Percentiles rank a stretch among this genome's conserved stretches.
Conservation (phyloP, 2,888 invertebrate species). For the Polydrusus tereticollis region DNA sequence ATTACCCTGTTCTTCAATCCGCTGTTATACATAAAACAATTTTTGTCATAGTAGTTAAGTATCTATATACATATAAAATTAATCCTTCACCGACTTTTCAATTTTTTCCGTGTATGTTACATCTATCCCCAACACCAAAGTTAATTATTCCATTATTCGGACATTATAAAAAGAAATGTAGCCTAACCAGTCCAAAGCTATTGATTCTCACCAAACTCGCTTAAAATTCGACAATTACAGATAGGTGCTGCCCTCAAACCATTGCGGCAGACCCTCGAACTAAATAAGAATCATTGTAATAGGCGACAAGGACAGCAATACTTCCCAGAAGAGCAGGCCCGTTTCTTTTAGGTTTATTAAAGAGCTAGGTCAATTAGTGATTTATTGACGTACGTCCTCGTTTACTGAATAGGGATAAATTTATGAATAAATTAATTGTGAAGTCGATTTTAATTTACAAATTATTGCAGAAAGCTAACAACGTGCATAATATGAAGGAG, state of each 20-base stretch:
- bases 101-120: too few species aligned
- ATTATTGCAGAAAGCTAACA: background rate
- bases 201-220: background rate
- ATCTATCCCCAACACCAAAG: too few species aligned
- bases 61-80: background rate
- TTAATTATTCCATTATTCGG: background rate
- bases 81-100: too few species aligned
- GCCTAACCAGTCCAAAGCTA: background rate
- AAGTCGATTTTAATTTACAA: background rate
- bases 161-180: too few species aligned
- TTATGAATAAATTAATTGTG: background rate
- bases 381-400: background rate
- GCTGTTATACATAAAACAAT: too few species aligned
- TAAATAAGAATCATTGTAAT: conserved; percentile 34
- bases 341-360: background rate
- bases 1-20: too few species aligned
- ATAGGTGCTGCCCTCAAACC: conserved; percentile 43
- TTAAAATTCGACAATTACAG: conserved; percentile 35
- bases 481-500: background rate
- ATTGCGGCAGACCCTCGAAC: conserved; percentile 42
- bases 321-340: background rate
- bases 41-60: background rate
- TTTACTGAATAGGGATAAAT: background rate
- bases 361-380: background rate
- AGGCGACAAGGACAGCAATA: conserved; percentile 32